Base-by-base conservation (phyloP, 1,140 invertebrate genomes). In the Cyphomyrmex costatus region DNA sequence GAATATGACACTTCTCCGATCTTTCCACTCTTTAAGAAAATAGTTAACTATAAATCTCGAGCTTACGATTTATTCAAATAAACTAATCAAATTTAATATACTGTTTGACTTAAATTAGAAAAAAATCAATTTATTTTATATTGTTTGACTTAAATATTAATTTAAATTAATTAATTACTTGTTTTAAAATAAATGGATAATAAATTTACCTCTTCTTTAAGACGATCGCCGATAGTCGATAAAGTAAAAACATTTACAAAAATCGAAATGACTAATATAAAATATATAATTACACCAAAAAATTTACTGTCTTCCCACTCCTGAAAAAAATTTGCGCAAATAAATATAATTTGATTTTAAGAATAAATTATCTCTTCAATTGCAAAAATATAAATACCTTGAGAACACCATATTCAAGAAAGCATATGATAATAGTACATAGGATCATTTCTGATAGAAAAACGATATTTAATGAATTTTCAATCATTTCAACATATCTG, bases 391-490 rank as follows among this genome's bases (percentile, higher is more conserved):
- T 10, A 80, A 58, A 24, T 88, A 93, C 92, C 83, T 88, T 86
- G 16, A 94, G 90, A 58, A 94, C 91, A 12, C 93, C 93, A 80
- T 93, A 94, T 73, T 94, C 93, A 16, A 94, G 83, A 49, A 94
- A 94, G 60, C 93, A 94, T 66, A 94, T 93, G 4, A 94, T 93
- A 21, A 94, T 78, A 7, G 93, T 94, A 66, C 93, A 94, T 8
- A 93, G 93, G 61, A 92, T 79, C 93, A 94, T 93, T 87, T 94
- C 93, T 30, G 92, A 93, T 7, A 94, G 79, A 84, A 94, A 93
- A 0, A 94, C 93, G 33, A 93, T 71, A 70, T 92, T 94, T 7
- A 94, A 85, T 19, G 92, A 87, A 36, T 92, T 88, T 86, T 94
- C 93, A n/a, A 94, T 91, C 68, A 86, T 92, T 56, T 92, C 91